Conservation (phyloP, 2,888 invertebrate species). For the Drepanosiphum platanoidis region DNA sequence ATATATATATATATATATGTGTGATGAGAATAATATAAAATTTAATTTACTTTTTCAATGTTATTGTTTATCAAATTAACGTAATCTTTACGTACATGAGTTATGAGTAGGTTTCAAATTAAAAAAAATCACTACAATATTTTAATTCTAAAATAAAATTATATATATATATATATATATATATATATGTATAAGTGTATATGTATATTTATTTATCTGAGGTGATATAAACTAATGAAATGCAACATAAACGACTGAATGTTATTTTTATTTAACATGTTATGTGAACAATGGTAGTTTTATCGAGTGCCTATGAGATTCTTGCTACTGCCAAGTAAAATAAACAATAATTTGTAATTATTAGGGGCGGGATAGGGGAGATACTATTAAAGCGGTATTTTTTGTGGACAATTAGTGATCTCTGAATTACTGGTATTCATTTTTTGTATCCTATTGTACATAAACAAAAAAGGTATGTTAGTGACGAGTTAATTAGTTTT, state of each 20-base stretch:
- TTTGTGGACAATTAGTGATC: constrained; percentile 59
- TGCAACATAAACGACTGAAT: constrained; percentile 51
- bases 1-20: background rate
- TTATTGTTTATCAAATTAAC: no score
- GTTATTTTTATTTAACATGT: constrained; percentile 29
- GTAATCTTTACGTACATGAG: no score
- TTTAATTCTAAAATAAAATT: background rate
- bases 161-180: background rate
- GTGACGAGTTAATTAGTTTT: constrained; percentile 60
- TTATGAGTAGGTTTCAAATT: no score
- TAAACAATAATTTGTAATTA: constrained; percentile 20
- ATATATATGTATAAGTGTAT: background rate
- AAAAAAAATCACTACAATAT: no score
- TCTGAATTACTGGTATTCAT: constrained; percentile 61
- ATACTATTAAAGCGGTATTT: constrained; percentile 55
- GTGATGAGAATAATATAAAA: no score
- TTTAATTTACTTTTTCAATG: no score
- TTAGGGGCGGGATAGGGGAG: background rate
- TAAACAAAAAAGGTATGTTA: constrained; percentile 46
- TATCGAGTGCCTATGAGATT: constrained; percentile 29
- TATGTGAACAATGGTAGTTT: constrained; percentile 39
- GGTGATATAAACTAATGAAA: constrained; percentile 12
- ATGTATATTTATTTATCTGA: background rate
- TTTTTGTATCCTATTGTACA: constrained; percentile 61
- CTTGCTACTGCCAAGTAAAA: constrained; percentile 49